Evolutionary conservation across 1,140 invertebrate species (phyloP).

Genomic region (Lepidurus packardi): DNA sequence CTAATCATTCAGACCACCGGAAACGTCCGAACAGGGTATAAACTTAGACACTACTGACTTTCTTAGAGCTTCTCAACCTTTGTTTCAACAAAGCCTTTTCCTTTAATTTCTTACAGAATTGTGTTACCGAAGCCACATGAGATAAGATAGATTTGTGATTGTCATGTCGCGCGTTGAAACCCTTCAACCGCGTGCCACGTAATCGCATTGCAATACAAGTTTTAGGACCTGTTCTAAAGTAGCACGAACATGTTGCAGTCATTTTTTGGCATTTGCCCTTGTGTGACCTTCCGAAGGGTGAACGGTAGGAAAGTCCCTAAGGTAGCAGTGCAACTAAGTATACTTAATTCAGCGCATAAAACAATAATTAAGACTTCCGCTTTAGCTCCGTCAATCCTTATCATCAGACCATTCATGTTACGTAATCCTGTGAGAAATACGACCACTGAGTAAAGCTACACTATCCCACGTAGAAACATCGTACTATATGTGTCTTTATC

Average conservation of each 20-base stretch:
- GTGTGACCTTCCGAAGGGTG: not conserved
- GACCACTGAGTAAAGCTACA: not conserved
- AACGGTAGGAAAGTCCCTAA: not conserved
- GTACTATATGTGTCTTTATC: not conserved
- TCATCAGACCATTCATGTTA: no score
- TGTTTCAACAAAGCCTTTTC: not conserved
- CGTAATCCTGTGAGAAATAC: not conserved
- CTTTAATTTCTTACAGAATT: not conserved
- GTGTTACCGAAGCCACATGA: conserved; percentile 1
- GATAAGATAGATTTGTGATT: conserved; percentile 10
- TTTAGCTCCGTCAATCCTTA: no score
- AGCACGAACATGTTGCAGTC: not conserved
- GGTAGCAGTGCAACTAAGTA: not conserved
- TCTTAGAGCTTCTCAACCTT: conserved; percentile 9
- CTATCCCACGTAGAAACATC: not conserved
- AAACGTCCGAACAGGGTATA: not conserved
- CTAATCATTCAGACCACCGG: not conserved
- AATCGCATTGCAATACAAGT: not conserved
- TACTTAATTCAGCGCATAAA: no score
- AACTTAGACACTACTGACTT: not conserved
- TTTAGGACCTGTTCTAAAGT: not conserved
- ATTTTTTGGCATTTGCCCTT: not conserved
- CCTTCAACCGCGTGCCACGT: not conserved
- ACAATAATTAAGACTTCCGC: no score
- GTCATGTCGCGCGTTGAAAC: not conserved